phyloP scores from a whole-genome alignment of 2,888 invertebrate genomes.

The Xanthorhoe spadicearia region DNA sequence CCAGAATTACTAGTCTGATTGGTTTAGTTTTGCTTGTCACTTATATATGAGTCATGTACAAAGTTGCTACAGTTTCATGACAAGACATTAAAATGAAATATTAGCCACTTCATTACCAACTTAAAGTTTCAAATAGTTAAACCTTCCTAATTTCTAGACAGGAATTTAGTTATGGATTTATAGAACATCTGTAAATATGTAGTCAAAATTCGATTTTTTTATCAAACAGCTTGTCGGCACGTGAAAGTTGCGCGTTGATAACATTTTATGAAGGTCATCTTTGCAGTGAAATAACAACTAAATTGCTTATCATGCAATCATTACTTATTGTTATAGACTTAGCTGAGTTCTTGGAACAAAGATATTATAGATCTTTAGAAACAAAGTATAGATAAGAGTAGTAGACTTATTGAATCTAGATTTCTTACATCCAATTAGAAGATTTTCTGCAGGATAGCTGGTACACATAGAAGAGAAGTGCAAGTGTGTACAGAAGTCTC shows the following conservation, averaged over 20 bases:
- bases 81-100: neutral
- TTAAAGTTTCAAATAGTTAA: too few species aligned
- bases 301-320: neutral
- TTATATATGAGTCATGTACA: neutral
- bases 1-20: too few species aligned
- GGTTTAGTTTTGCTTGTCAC: neutral
- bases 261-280: slow-evolving; percentile 26
- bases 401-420: too few species aligned
- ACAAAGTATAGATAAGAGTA: too few species aligned
- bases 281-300: neutral
- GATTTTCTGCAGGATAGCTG: too few species aligned
- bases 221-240: slow-evolving; percentile 28
- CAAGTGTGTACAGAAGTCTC: too few species aligned
- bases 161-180: neutral
- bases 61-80: neutral
- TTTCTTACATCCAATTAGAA: too few species aligned
- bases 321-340: neutral
- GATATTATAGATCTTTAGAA: too few species aligned
- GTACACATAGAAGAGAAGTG: too few species aligned
- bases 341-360: too few species aligned
- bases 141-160: neutral
- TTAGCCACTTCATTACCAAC: neutral
- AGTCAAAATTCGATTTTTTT: neutral
- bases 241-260: slow-evolving; percentile 38
- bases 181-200: neutral